Evolutionary conservation across 1,140 invertebrate genomes (phyloP), one percentile per base, ranked within the genome.

Genomic region (Tetragonula clypearis): DNA sequence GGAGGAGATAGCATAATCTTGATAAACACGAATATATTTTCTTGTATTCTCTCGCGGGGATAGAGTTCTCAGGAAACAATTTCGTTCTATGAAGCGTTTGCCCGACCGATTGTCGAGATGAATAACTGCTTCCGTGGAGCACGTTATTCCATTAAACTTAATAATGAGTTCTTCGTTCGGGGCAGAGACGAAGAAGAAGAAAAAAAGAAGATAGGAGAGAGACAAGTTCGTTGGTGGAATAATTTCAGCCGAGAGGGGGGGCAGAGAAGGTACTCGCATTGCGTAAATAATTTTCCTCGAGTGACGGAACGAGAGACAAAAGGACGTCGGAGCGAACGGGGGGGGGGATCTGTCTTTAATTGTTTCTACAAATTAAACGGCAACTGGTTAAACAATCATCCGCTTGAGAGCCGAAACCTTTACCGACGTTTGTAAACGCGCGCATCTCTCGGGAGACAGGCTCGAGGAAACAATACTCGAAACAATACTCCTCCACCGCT

Each of bases 11-110:
- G 65, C n/a, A 19, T 58, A 60, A 83, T 78, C 82, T 69, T 66
- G 74, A 83, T 56, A 74, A 82, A 82, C 60, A 62, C 73, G 74
- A 53, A 60, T 69, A 58, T 56, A 78, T 78, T 78, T 77, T 14
- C 74, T 26, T 41, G 73, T 53, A 35, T 35, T 30, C 35, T 35
- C 35, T 35, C 41, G 12, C 65, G 30, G 65, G 41, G 17, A 53
- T 17, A 58, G 14, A 66, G 65, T 68, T 49, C n/a, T 49, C 30
- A 15, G 55, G 26, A 74, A 77, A 55, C n/a, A 55, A 77, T 83
- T 49, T 41, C 73, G 19, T n/a, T 26, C 60, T 72, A 65, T 65
- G n/a, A 6, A 21, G 23, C 26, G 19, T 19, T 17, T 56, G n/a
- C 17, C 73, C 11, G 19, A 26, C 8, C 30, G 30, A 62, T 62